Percentiles rank a stretch among this genome's conserved stretches.
Evolutionary conservation across 2,888 invertebrate genomes (phyloP).

Genomic region (Drosophila colorata): DNA sequence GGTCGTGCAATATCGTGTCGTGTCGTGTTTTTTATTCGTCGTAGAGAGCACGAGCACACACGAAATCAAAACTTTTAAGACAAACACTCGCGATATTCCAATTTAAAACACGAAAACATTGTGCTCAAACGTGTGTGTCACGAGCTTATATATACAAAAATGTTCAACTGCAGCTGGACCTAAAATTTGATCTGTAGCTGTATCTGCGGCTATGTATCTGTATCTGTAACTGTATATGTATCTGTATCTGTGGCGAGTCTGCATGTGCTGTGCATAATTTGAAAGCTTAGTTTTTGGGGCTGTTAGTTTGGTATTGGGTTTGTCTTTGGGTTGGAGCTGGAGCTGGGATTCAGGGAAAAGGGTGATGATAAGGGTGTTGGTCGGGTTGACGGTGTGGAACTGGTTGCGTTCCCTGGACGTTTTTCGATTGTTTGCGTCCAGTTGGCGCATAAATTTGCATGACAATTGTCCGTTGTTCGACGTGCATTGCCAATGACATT

Average conservation of each 20-base stretch:
- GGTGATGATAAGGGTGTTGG: too few species aligned
- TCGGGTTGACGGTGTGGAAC: neutral
- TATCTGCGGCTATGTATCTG: neutral
- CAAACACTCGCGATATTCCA: neutral
- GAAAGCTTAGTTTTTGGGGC: slow-evolving; percentile 55
- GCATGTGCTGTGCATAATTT: slow-evolving; percentile 66
- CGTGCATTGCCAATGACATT: slow-evolving; percentile 28
- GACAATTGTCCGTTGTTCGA: slow-evolving; percentile 49
- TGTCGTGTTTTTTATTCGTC: too few species aligned
- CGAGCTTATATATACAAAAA: neutral
- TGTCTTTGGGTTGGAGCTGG: slow-evolving; percentile 16
- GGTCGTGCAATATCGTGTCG: neutral
- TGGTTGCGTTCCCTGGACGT: slow-evolving; percentile 39
- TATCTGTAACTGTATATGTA: slow-evolving; percentile 10
- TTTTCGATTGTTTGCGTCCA: slow-evolving; percentile 54
- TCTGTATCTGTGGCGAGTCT: slow-evolving; percentile 23
- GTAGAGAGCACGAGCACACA: too few species aligned
- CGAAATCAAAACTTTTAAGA: too few species aligned
- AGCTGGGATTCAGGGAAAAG: neutral
- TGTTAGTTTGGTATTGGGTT: slow-evolving; percentile 9
- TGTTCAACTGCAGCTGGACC: slow-evolving; percentile 2
- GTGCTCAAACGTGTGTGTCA: neutral
- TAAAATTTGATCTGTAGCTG: slow-evolving; percentile 10
- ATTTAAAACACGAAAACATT: neutral
- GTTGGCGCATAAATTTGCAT: slow-evolving; percentile 74